Evolutionary conservation across 2,113 vertebrate genomes (phyloP), one percentile per base, ranked within the genome.

Genomic region (Gasterosteus aculeatus): DNA sequence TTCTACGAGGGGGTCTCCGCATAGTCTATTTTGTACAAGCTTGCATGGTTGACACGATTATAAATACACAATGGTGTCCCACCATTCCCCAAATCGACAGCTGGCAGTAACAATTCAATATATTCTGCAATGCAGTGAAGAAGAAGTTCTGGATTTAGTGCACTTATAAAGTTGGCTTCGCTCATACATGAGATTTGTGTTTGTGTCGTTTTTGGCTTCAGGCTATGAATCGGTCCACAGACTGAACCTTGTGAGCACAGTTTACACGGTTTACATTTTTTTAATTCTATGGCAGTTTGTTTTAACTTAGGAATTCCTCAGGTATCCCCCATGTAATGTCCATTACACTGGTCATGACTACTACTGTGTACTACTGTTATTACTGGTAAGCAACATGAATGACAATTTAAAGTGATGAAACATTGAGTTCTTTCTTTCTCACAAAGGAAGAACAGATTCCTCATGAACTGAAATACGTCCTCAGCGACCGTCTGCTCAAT

Each of bases 401-500:
- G 75, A 49, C 5, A 29, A 53, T 15, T n/a, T 14, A 10, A 31
- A 22, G 29, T 33, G 29, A 15, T 47, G 12, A n/a, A 51, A 63
- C 1, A 12, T n/a, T 53, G 5, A 42, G 41, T 42, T 75, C 2
- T 49, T 62, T 49, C 1, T 33, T 33, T 5, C 33, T 33, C 33
- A 33, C 5, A 72, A 69, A 70, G 7, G 22, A 60, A 62, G 19
- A 72, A 54, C 44, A 72, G 33, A 67, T 75, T 62, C 29, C 35
- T 76, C 29, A 31, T 66, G 33, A 86, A 46, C 41, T 18, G 22
- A 0, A 26, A 41, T 69, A 3, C 3, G 29, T n/a, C 44, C 31
- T 75, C 19, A 19, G 57, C 75, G 60, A 68, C 70, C 26, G 42
- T 63, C 67, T 78, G 71, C 74, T 51, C 64, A 72, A 35, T 44